These are phyloP conservation scores for Anthoscopus minutus DNA, from an alignment of 2,113 vertebrate genomes.

Conservation along the genomic window DNA sequence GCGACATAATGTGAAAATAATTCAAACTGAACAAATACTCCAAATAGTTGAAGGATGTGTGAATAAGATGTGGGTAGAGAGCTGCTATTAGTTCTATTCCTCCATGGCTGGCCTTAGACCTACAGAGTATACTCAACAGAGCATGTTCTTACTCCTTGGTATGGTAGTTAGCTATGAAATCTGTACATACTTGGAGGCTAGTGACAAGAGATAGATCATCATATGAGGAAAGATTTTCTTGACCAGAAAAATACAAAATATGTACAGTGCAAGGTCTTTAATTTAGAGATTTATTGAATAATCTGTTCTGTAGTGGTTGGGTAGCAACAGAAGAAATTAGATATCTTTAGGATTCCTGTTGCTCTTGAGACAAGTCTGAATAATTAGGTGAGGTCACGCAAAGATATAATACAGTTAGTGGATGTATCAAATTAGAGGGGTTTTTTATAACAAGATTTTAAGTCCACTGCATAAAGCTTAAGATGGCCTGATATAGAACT, in stretches of 20 bases:
- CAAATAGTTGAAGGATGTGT: not conserved
- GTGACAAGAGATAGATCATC: not conserved
- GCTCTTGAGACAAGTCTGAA: not conserved
- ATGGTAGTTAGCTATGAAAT: not conserved
- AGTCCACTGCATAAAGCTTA: not conserved
- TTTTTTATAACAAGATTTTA: not conserved
- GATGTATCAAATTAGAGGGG: not conserved
- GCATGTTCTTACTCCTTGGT: not conserved
- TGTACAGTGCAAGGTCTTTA: not conserved
- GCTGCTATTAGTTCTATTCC: not conserved
- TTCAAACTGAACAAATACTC: not conserved
- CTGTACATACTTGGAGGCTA: not conserved
- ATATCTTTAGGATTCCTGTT: not conserved
- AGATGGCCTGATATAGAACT: not conserved
- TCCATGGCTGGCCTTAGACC: not conserved
- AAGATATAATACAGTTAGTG: not conserved
- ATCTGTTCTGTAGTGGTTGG: not conserved
- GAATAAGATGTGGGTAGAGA: not conserved
- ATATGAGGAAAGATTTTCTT: not conserved
- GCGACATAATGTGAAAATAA: not conserved
- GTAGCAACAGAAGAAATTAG: not conserved
- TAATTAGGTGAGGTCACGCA: not conserved
- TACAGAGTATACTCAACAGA: not conserved
- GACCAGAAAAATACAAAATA: not conserved
- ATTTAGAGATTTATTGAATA: not conserved